Conservation (phyloP, 1,140 invertebrate species). For the Melitaea cinxia region DNA sequence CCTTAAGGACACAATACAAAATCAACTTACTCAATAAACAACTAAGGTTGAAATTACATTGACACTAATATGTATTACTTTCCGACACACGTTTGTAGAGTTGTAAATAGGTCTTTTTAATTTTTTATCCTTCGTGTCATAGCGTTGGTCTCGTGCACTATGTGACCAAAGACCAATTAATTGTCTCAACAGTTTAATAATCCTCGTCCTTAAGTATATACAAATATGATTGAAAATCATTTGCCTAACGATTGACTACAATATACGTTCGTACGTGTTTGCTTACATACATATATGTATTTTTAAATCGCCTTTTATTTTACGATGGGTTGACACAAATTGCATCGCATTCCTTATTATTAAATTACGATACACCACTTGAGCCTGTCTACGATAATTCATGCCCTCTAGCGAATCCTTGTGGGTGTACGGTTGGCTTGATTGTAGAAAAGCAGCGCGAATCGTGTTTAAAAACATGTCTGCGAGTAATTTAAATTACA, state of each 20-base stretch:
- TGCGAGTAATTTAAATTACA: neutral
- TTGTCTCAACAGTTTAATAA: neutral
- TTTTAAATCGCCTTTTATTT: constrained; percentile 23
- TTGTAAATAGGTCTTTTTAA: constrained; percentile 8
- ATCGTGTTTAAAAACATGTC: constrained; percentile 3
- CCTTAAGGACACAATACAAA: constrained; percentile 19
- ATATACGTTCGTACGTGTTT: constrained; percentile 27
- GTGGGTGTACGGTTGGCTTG: constrained; percentile 4
- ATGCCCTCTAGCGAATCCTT: constrained; percentile 19
- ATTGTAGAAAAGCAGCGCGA: neutral
- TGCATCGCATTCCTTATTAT: constrained; percentile 30
- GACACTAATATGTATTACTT: constrained; percentile 14
- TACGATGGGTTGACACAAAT: constrained; percentile 33
- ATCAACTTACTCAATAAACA: constrained; percentile 22
- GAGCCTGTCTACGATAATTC: constrained; percentile 21
- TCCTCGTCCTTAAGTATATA: neutral
- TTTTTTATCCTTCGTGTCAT: constrained; percentile 8
- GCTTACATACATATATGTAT: constrained; percentile 20
- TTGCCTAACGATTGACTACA: constrained; percentile 38
- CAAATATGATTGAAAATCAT: constrained; percentile 26
- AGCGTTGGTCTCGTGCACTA: constrained; percentile 15
- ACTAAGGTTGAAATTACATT: constrained; percentile 32
- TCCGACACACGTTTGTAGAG: constrained; percentile 32
- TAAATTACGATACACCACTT: constrained; percentile 29
- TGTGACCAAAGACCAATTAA: constrained; percentile 5